A percentile compares a stretch with the other conserved stretches of the same genome.
phyloP scores from a whole-genome alignment of 2,797 vertebrate species.

The Labeo calbasu region DNA sequence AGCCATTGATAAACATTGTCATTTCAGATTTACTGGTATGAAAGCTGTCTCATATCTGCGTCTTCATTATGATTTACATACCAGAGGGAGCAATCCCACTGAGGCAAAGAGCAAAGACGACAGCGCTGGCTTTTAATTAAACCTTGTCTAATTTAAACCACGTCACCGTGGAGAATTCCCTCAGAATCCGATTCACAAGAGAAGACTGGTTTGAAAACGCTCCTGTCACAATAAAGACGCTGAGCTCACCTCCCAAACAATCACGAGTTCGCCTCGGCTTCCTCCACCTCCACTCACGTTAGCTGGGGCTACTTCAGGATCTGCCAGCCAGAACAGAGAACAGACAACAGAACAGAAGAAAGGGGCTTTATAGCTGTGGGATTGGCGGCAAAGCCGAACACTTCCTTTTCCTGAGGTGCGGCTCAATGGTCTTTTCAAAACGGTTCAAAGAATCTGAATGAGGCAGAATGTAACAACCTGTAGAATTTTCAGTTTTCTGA shows the following conservation, averaged over 20 bases:
- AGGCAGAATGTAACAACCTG: not conserved
- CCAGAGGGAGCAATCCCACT: constrained; percentile 56
- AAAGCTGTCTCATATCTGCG: constrained; percentile 53
- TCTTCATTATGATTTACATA: constrained; percentile 70
- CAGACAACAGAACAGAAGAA: constrained; percentile 7
- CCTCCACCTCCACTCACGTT: constrained; percentile 85
- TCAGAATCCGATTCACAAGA: constrained; percentile 60
- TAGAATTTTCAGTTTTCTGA: not conserved
- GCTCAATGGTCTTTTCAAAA: constrained; percentile 13
- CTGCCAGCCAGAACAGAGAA: constrained; percentile 66
- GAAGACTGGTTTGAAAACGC: constrained; percentile 55
- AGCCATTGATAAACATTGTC: constrained; percentile 49
- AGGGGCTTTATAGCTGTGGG: constrained; percentile 27
- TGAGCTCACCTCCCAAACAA: constrained; percentile 89
- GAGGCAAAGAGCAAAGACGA: constrained; percentile 67
- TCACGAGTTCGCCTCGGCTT: constrained; percentile 85
- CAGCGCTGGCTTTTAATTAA: constrained; percentile 70
- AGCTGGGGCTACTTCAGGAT: constrained; percentile 81
- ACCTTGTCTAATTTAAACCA: constrained; percentile 63
- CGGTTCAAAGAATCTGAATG: constrained; percentile 1
- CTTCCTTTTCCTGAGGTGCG: not conserved
- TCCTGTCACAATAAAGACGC: constrained; percentile 53
- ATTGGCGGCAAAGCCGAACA: not conserved
- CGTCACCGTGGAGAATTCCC: constrained; percentile 60
- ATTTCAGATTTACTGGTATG: constrained; percentile 35